Evolutionary conservation across 2,888 invertebrate species (phyloP), one percentile per base, ranked within the genome.

Genomic region (Pseudoips prasinana): DNA sequence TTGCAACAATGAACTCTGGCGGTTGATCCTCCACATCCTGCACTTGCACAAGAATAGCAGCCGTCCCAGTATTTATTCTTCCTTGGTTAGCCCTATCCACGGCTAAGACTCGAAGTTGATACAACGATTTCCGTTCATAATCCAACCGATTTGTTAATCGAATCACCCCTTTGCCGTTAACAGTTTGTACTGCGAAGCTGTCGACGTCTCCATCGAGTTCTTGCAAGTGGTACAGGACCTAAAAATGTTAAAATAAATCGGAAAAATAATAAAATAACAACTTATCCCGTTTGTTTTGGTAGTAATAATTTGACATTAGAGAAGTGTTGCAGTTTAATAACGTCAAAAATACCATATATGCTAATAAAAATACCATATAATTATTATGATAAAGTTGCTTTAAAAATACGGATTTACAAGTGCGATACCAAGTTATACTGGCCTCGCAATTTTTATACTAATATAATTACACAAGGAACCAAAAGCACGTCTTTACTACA

Each of bases 1-100:
- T 94, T 7, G 95, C 95, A 33, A 94, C 92, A 10, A 97, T 92
- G 79, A 98, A 98, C 70, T 95, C 95, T 0, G 98, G 97, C 0
- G 96, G 96, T 73, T 96, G 95, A 75, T 98, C 98, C 75, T 97
- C 97, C 10, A 96, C 92, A 81, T 98, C 98, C 65, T 94, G 92
- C 4, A 88, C 85, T 81, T 96, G 95, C 3, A 97, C 92, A 46
- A 97, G 87, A 51, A 97, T 91, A 31, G 96, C 95, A 1, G 96
- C 96, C 1, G 96, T 96, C 9, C 96, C 97, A 0, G 96, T 96
- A 69, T 97, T 96, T n/a, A 96, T 91, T 4, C 92, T 85, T 19
- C 94, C 92, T 76, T 94, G 92, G 71, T 94, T 96, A 1, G 96
- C 96, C 30, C 96, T 91, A 75, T 96, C 96, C 1, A 94, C 92